A percentile compares a stretch with the other conserved stretches of the same genome.
Evolutionary conservation across 2,113 vertebrate genomes (phyloP).

Genomic region (Ramphastos sulfuratus): DNA sequence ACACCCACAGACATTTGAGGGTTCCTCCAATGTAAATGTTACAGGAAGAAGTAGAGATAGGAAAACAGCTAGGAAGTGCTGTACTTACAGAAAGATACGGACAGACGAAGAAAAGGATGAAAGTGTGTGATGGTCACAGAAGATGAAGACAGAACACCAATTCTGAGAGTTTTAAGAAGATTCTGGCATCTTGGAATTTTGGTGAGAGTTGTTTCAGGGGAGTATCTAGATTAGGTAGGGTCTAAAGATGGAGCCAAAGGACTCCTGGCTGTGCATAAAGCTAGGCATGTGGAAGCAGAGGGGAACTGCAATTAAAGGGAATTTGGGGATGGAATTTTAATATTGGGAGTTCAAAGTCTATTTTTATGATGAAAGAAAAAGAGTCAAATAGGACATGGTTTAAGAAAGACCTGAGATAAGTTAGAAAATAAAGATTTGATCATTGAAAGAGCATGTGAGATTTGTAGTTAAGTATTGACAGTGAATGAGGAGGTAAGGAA

Average conservation of each 20-base stretch:
- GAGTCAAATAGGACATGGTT: neutral
- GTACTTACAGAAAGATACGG: neutral
- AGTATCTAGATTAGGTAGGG: neutral
- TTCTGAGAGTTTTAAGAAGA: neutral
- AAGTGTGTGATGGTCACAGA: neutral
- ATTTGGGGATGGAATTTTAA: neutral
- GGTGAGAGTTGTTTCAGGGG: neutral
- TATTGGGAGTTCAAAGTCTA: neutral
- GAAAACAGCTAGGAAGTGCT: neutral
- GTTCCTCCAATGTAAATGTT: neutral
- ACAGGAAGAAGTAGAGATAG: neutral
- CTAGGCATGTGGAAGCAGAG: neutral
- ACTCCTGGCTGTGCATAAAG: accelerated
- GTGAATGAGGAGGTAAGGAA: neutral
- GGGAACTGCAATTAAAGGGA: neutral
- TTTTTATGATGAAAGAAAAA: neutral
- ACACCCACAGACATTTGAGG: neutral
- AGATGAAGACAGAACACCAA: neutral
- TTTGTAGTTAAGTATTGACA: neutral
- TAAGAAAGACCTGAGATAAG: neutral
- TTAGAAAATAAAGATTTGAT: neutral
- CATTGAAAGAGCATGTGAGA: neutral
- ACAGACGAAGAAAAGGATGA: neutral
- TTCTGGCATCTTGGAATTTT: neutral
- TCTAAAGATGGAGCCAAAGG: neutral